Evolutionary conservation across 2,113 vertebrate species (phyloP).

Genomic region (Eira barbara): DNA sequence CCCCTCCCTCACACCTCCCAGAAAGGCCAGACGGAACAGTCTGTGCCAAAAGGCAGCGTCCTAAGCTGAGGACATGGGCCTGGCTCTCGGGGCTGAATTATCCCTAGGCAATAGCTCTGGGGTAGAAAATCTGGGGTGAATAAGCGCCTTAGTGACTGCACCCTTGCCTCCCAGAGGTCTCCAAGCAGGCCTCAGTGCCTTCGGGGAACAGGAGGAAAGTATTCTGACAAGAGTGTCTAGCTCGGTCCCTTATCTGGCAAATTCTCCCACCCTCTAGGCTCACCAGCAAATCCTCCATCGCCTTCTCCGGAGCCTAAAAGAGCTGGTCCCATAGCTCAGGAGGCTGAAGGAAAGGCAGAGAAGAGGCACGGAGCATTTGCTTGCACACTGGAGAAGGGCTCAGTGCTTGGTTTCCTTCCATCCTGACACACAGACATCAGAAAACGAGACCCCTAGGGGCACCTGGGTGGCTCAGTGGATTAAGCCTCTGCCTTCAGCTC

Average conservation of each 20-base stretch:
- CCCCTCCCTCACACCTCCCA: background rate
- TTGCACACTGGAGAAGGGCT: background rate
- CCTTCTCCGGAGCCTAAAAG: background rate
- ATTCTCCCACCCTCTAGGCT: background rate
- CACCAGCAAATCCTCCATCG: background rate
- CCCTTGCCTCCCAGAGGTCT: background rate
- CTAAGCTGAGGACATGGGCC: background rate
- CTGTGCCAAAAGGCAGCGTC: background rate
- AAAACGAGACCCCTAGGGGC: background rate
- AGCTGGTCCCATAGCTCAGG: background rate
- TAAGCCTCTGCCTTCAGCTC: too few species aligned
- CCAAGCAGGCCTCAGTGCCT: background rate
- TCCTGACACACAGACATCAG: background rate
- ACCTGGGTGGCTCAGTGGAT: too few species aligned
- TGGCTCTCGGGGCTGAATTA: background rate
- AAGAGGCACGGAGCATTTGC: fast-evolving
- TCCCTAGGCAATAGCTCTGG: background rate
- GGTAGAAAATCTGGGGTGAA: too few species aligned
- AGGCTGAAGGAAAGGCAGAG: background rate
- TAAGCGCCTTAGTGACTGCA: fast-evolving
- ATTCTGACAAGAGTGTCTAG: background rate
- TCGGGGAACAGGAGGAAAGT: background rate
- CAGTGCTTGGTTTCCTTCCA: background rate
- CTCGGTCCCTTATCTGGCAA: background rate
- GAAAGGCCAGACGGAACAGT: background rate